phyloP scores from a whole-genome alignment of 2,113 vertebrate species.

The Nerophis lumbriciformis region DNA sequence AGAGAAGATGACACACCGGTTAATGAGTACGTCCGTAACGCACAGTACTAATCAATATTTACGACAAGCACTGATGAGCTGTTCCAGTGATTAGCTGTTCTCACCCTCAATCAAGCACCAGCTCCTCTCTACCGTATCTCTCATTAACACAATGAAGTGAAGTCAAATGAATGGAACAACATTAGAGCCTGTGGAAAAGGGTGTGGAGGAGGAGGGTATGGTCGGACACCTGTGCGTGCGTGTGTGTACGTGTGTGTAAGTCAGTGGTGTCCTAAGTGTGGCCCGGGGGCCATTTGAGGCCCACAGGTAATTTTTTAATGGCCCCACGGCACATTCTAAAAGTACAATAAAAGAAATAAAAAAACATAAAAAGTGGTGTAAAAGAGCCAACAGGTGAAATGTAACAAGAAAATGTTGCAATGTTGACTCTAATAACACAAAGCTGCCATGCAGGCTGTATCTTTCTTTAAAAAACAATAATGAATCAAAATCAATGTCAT shows the following conservation, averaged over 20 bases:
- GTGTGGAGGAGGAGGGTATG: constrained; percentile 27
- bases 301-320: no score
- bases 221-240: constrained; percentile 28
- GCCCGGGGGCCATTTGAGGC: no score
- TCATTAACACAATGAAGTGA: constrained; percentile 57
- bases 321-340: no score
- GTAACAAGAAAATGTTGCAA: no score
- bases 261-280: no score
- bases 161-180: constrained; percentile 62
- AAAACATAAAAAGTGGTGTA: no score
- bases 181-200: constrained; percentile 36
- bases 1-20: constrained; percentile 55
- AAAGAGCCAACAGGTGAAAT: no score
- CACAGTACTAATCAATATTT: constrained; percentile 68
- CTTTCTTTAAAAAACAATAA: no score
- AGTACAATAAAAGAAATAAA: no score
- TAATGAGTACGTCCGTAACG: constrained; percentile 64
- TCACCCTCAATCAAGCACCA: constrained; percentile 59
- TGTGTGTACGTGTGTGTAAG: constrained; percentile 14
- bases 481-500: no score
- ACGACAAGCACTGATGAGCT: constrained; percentile 70
- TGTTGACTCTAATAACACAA: no score
- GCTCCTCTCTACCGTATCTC: constrained; percentile 46
- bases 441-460: no score
- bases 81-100: constrained; percentile 66